Evolutionary conservation across 2,797 vertebrate genomes (phyloP).

Genomic region (Manis javanica): DNA sequence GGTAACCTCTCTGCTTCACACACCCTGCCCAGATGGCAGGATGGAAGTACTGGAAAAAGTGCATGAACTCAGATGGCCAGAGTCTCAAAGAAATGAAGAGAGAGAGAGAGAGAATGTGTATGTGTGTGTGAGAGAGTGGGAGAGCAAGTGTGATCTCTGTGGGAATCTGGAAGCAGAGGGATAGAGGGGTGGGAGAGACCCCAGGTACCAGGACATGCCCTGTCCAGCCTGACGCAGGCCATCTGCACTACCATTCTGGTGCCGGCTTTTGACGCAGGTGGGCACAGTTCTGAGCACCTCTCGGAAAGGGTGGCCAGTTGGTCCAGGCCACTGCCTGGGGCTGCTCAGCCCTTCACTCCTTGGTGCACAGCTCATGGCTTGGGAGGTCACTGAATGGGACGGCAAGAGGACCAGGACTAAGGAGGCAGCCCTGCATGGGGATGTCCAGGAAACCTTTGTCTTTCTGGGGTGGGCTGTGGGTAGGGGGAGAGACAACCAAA

Average conservation of each 20-base stretch:
- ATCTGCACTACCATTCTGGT: neutral
- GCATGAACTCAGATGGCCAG: neutral
- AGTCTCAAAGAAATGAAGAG: neutral
- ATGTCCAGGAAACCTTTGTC: neutral
- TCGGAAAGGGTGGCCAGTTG: neutral
- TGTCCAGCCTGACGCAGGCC: neutral
- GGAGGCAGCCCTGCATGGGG: neutral
- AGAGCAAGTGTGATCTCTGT: too few relatives aligned
- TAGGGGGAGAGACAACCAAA: neutral
- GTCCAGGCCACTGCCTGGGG: neutral
- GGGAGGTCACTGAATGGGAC: neutral
- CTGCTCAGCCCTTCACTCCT: neutral
- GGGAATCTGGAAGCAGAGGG: neutral
- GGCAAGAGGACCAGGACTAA: neutral
- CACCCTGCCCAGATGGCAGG: slow-evolving; percentile 29
- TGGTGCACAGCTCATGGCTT: neutral
- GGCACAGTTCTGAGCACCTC: neutral
- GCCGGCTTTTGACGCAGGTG: neutral
- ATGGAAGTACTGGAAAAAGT: slow-evolving; percentile 11
- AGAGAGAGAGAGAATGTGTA: too few relatives aligned
- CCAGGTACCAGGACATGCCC: neutral
- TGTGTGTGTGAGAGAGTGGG: too few relatives aligned
- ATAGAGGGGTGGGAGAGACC: neutral
- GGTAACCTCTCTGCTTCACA: neutral
- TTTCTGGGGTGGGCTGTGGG: neutral